These are phyloP conservation scores for Saccopteryx bilineata DNA, from an alignment of 2,113 vertebrate genomes.

Conservation along the genomic window DNA sequence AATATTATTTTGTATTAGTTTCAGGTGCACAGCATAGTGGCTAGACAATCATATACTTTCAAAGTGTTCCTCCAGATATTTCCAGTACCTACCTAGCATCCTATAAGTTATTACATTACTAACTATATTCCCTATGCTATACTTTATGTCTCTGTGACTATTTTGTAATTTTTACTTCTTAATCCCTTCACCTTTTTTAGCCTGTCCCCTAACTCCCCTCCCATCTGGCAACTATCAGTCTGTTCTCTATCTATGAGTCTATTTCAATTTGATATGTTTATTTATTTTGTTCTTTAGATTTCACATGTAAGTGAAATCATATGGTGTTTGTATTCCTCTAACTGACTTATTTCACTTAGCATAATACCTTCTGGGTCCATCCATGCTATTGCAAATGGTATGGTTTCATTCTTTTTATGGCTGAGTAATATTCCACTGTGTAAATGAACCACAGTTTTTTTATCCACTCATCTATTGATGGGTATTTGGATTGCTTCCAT, in stretches of 20 bases:
- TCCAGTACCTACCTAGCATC: neutral
- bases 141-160: neutral
- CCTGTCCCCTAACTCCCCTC: neutral
- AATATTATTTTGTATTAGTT: neutral
- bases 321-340: neutral
- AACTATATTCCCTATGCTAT: neutral
- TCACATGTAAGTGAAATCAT: neutral
- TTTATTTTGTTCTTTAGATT: neutral
- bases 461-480: neutral
- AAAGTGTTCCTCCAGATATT: neutral
- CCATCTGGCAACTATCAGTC: neutral
- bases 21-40: neutral
- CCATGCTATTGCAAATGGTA: neutral
- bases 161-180: neutral
- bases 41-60: neutral
- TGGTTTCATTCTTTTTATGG: neutral
- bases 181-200: neutral
- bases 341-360: neutral
- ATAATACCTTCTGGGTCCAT: neutral
- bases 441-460: neutral
- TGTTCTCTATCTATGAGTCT: neutral
- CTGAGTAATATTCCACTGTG: neutral
- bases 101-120: neutral
- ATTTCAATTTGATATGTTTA: neutral
- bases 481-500: neutral